These are phyloP conservation scores for Parapristionchus giblindavisi DNA, from an alignment of 2,888 invertebrate species.

Conservation along the genomic window DNA sequence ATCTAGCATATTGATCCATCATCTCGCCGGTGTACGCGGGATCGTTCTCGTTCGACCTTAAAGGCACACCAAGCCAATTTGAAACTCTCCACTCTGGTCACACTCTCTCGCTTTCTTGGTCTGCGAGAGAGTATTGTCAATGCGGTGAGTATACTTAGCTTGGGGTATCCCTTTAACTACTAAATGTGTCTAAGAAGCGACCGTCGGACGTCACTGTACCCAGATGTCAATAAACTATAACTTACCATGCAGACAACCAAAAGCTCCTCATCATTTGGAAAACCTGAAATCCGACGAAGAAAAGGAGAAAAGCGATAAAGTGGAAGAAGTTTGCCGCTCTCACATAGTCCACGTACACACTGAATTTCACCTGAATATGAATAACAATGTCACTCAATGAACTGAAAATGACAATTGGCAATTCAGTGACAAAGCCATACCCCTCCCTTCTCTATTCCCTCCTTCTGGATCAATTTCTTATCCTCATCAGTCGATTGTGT, in stretches of 20 bases:
- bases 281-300: constrained; percentile 48
- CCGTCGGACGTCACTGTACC: no score
- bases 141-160: no score
- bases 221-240: no score
- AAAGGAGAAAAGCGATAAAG: constrained; percentile 81
- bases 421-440: constrained; percentile 10
- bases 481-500: constrained; percentile 12
- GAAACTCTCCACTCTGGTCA: neutral
- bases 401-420: neutral
- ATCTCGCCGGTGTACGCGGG: constrained; percentile 38
- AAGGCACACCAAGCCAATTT: neutral
- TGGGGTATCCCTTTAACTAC: no score
- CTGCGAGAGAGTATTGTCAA: no score
- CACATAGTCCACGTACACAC: constrained; percentile 88
- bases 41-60: constrained; percentile 57
- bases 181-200: no score
- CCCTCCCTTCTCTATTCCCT: constrained; percentile 14
- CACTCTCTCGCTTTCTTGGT: neutral
- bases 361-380: constrained; percentile 78
- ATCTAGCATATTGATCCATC: constrained; percentile 61
- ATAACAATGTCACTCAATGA: neutral
- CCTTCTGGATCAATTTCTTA: constrained; percentile 32
- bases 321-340: constrained; percentile 83
- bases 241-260: constrained; percentile 66
- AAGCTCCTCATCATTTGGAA: constrained; percentile 57